Base-by-base conservation (phyloP, 1,140 invertebrate species). In the Solen grandis region DNA sequence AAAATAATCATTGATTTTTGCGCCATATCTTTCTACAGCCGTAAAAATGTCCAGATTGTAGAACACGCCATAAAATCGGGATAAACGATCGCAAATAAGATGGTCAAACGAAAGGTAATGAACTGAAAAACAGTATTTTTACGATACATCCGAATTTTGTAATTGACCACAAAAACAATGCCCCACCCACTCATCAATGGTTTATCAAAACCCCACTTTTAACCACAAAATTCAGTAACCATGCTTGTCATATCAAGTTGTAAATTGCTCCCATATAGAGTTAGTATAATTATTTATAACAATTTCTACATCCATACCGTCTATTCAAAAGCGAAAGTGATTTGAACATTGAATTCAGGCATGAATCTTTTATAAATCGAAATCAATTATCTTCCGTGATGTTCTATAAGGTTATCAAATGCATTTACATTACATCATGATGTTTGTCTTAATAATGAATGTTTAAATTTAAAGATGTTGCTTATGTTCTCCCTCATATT, bases 31-130 rank as follows among this genome's bases (percentile, higher is more conserved):
- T 57, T 27, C 8, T 46, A 10, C 19, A 10, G 41, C 41, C 41
- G 8, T 46, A 10, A 10, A 8, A 19, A 46, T 46, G 41, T 8
- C 19, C 41, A 10, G 19, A 10, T 46, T 19, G 41, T 46, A 8
- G 19, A 8, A 10, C 8, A 46, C 8, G 41, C 8, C 41, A 46
- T 8, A 46, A 8, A 19, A 46, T 46, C 8, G 41, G 8, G 41
- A 46, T 46, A 10, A 19, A 8, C 19, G 41, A 46, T 46, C 8
- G 19, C 41, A 46, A 19, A 13, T 13, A 59, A 16, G 1, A 72
- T 72, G 69, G 69, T 54, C 2, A 72, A 72, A 35, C 52, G 69
- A 54, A 72, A 72, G 69, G 69, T 72, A 57, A 59, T 22, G 27
- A 2, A 3, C 27, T 35, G 19, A 46, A 19, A 8, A 46, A 8